These are phyloP conservation scores for Trachelus iudaicus DNA, from an alignment of 2,888 invertebrate species.

Conservation along the genomic window DNA sequence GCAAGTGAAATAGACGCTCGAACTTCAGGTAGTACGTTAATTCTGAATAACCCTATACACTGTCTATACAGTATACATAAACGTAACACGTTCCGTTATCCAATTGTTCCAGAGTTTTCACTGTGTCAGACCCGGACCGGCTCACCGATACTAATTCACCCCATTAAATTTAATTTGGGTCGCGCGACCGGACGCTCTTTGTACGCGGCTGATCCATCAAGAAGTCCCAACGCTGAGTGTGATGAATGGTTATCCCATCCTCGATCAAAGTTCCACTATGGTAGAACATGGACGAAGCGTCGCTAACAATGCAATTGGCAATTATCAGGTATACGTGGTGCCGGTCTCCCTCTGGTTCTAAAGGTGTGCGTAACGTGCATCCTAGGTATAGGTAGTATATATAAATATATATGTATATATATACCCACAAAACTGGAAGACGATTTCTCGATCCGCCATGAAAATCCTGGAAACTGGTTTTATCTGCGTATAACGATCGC, in stretches of 20 bases:
- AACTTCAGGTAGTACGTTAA: not conserved
- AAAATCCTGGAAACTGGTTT: not conserved
- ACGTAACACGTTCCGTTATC: not conserved
- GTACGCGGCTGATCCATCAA: not conserved
- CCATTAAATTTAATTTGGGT: constrained; percentile 61
- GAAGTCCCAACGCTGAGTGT: not conserved
- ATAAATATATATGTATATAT: not conserved
- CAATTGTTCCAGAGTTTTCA: constrained; percentile 14
- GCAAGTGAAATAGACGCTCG: not conserved
- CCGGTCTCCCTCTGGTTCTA: not conserved
- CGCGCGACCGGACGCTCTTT: constrained; percentile 15
- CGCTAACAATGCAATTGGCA: not conserved
- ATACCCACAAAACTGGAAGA: not conserved
- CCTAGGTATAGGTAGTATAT: not conserved
- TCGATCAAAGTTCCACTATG: not conserved
- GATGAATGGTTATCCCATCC: not conserved
- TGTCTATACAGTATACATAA: not conserved
- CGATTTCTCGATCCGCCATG: not conserved
- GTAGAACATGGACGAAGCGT: not conserved
- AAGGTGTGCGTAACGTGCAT: not conserved
- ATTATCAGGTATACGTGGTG: not conserved
- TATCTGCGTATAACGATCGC: not conserved
- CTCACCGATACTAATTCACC: constrained; percentile 55
- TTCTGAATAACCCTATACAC: not conserved
- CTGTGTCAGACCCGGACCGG: constrained; percentile 18